A percentile compares a stretch with the other conserved stretches of the same genome.
These are phyloP conservation scores for Scartelaos histophorus DNA, from an alignment of 2,113 vertebrate genomes.

Conservation along the genomic window DNA sequence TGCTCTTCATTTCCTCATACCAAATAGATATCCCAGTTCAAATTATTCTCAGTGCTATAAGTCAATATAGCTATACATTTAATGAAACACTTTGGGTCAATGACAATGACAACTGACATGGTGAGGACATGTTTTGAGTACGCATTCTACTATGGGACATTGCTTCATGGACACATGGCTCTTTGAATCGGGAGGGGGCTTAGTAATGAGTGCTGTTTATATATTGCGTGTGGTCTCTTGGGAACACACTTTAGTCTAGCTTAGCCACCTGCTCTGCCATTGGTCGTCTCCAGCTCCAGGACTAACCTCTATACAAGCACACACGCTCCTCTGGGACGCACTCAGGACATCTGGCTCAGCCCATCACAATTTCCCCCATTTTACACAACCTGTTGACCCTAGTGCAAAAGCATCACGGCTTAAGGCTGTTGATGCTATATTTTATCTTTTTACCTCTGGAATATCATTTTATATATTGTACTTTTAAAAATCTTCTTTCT, in stretches of 20 bases:
- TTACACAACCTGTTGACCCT: constrained; percentile 56
- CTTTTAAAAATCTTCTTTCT: background rate
- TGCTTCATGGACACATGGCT: constrained; percentile 32
- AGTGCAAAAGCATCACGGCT: constrained; percentile 28
- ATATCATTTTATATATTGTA: background rate
- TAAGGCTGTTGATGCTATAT: constrained; percentile 6
- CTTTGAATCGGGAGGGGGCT: constrained; percentile 20
- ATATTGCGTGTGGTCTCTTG: constrained; percentile 47
- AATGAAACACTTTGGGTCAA: constrained; percentile 13
- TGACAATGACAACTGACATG: constrained; percentile 52
- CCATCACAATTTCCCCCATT: constrained; percentile 61
- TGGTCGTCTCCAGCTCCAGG: constrained; percentile 58
- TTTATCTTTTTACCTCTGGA: background rate
- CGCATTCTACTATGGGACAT: constrained; percentile 32
- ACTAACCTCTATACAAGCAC: constrained; percentile 46
- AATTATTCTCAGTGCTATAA: constrained; percentile 25
- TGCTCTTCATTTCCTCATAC: constrained; percentile 72
- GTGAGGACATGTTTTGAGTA: constrained; percentile 50
- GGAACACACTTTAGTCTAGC: constrained; percentile 77
- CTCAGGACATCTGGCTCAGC: constrained; percentile 80
- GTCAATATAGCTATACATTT: background rate
- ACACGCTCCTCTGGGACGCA: constrained; percentile 63
- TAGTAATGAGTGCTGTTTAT: constrained; percentile 38
- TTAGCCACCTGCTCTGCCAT: constrained; percentile 81
- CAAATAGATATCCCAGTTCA: constrained; percentile 62